Conservation (phyloP, 2,888 invertebrate species). For the Scaptomyza reducta region DNA sequence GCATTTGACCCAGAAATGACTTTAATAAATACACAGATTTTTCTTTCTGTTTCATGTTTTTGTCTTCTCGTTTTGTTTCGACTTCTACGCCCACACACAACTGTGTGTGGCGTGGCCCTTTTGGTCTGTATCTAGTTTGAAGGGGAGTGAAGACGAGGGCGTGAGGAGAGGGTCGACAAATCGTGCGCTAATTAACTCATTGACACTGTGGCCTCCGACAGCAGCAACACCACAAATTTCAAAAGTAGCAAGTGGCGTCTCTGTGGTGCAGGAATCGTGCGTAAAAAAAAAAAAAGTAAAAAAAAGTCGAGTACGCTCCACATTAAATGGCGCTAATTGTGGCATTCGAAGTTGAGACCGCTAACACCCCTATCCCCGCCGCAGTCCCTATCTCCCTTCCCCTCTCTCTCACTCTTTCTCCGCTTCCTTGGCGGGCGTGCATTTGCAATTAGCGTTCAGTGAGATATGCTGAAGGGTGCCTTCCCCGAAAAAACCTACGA, state of each 20-base stretch:
- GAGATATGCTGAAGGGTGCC: slow-evolving; percentile 40
- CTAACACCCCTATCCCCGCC: not conserved
- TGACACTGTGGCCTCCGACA: slow-evolving; percentile 71
- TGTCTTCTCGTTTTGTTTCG: slow-evolving; percentile 11
- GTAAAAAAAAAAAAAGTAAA: slow-evolving; percentile 53
- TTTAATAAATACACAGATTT: slow-evolving; percentile 66
- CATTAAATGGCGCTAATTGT: slow-evolving; percentile 80
- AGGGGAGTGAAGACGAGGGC: not conserved
- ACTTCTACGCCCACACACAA: slow-evolving; percentile 38
- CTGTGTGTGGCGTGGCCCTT: slow-evolving; percentile 21
- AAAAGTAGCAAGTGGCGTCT: slow-evolving; percentile 73
- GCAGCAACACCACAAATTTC: slow-evolving; percentile 29
- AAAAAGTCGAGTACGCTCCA: slow-evolving; percentile 75
- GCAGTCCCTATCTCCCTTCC: not conserved
- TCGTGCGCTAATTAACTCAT: slow-evolving; percentile 79
- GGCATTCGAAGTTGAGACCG: slow-evolving; percentile 53
- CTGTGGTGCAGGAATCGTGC: slow-evolving; percentile 70
- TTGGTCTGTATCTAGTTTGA: slow-evolving; percentile 5
- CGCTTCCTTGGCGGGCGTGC: slow-evolving; percentile 50
- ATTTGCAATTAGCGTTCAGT: slow-evolving; percentile 72
- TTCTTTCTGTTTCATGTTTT: slow-evolving; percentile 5
- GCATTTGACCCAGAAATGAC: slow-evolving; percentile 69
- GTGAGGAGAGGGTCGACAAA: slow-evolving; percentile 55
- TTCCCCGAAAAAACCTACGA: not conserved
- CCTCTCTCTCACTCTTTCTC: not conserved